Percentiles rank a stretch among this genome's conserved stretches.
Evolutionary conservation across 1,140 invertebrate species (phyloP).

Genomic region (Archivesica marissinica): DNA sequence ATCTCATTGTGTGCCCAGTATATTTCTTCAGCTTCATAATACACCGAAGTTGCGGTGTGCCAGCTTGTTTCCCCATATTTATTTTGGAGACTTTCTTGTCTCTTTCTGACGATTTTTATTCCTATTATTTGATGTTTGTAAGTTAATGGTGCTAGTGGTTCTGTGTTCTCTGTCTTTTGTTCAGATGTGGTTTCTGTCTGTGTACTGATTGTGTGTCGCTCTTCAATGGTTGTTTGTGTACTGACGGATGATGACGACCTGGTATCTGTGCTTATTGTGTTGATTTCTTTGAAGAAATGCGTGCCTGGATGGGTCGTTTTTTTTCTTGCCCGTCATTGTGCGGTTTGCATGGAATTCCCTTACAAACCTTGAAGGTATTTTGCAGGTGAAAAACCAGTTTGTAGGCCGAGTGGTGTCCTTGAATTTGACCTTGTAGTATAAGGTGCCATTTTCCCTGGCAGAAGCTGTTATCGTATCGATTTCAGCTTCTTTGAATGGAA

Average conservation of each 20-base stretch:
- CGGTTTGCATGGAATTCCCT: constrained; percentile 32
- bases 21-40: neutral
- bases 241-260: no score
- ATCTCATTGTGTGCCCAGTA: neutral
- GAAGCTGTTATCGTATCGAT: neutral
- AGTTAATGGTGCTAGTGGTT: neutral
- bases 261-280: no score
- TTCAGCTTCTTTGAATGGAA: neutral
- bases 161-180: no score
- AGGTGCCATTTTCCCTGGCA: neutral
- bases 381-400: constrained; percentile 31
- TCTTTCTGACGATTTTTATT: neutral
- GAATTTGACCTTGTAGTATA: neutral
- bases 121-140: neutral
- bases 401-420: neutral
- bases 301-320: no score
- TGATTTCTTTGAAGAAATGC: no score
- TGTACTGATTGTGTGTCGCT: no score
- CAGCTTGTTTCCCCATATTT: neutral
- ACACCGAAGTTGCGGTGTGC: neutral
- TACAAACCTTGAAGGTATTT: neutral
- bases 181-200: no score
- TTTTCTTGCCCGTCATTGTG: constrained; percentile 41
- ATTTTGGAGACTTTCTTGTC: neutral
- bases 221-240: no score